phyloP scores from a whole-genome alignment of 2,113 vertebrate genomes.

The Glareola pratincola region DNA sequence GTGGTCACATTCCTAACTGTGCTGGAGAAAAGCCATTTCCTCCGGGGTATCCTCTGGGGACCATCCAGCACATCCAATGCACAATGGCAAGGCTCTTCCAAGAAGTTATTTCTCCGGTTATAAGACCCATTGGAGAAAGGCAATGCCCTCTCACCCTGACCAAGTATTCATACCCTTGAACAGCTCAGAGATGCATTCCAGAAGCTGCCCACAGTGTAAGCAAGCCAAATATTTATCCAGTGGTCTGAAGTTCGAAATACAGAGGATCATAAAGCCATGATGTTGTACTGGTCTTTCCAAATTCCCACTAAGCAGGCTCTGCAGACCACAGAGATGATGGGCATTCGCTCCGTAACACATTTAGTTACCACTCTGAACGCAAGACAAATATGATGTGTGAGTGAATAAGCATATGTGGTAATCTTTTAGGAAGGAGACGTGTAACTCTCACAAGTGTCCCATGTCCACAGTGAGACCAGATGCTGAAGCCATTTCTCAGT shows the following conservation, averaged over 20 bases:
- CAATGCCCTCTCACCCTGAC: background rate
- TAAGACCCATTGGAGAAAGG: background rate
- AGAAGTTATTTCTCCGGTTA: background rate
- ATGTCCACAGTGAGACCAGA: background rate
- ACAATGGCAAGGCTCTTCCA: background rate
- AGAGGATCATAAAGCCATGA: background rate
- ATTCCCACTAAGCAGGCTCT: background rate
- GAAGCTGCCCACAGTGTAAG: background rate
- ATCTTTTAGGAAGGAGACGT: background rate
- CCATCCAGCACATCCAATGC: background rate
- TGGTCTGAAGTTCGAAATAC: background rate
- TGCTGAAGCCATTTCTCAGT: background rate
- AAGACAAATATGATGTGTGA: rapidly evolving
- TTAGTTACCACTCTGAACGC: rapidly evolving
- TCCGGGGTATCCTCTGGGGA: background rate
- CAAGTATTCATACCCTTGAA: background rate
- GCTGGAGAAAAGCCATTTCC: background rate
- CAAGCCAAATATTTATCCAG: background rate
- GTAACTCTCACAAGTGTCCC: background rate
- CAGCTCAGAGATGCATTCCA: background rate
- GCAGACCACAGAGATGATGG: background rate
- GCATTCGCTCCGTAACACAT: rapidly evolving
- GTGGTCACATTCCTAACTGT: background rate
- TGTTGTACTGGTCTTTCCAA: background rate
- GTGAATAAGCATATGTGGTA: background rate